Conservation (phyloP, 2,113 vertebrate genomes). For the Progne subis region DNA sequence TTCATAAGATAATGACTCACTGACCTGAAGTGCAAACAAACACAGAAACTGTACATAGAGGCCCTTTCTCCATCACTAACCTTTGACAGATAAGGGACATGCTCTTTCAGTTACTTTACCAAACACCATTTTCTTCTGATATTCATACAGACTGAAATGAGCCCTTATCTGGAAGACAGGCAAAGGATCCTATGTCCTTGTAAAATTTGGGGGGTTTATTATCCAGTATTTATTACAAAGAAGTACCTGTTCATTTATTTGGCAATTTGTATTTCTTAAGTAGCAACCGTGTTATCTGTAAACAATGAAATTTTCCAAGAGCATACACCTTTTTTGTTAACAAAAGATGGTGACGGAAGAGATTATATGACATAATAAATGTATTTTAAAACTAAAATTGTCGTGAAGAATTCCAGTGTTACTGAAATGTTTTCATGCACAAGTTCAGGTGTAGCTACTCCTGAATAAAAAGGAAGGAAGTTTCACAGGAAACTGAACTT, state of each 20-base stretch:
- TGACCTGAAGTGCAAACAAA: slow-evolving; percentile 67
- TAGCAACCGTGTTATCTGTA: neutral
- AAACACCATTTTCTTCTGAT: neutral
- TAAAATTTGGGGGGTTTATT: neutral
- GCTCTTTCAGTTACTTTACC: slow-evolving; percentile 1
- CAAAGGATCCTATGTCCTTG: neutral
- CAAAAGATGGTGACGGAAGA: neutral
- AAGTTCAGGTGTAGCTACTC: neutral
- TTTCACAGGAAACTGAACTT: neutral
- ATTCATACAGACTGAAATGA: neutral
- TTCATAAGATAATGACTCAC: slow-evolving; percentile 52
- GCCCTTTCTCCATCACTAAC: neutral
- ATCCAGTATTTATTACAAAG: neutral
- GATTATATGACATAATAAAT: neutral
- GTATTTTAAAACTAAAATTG: neutral
- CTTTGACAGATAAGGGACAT: slow-evolving; percentile 29
- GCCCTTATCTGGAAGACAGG: neutral
- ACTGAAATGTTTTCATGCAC: neutral
- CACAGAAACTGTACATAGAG: slow-evolving; percentile 30
- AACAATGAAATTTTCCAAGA: neutral
- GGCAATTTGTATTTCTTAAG: neutral
- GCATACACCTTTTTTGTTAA: neutral
- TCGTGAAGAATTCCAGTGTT: neutral
- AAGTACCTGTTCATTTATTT: neutral
- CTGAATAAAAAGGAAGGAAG: neutral